Evolutionary conservation across 2,888 invertebrate species (phyloP).

Genomic region (Thymelicus acteon): DNA sequence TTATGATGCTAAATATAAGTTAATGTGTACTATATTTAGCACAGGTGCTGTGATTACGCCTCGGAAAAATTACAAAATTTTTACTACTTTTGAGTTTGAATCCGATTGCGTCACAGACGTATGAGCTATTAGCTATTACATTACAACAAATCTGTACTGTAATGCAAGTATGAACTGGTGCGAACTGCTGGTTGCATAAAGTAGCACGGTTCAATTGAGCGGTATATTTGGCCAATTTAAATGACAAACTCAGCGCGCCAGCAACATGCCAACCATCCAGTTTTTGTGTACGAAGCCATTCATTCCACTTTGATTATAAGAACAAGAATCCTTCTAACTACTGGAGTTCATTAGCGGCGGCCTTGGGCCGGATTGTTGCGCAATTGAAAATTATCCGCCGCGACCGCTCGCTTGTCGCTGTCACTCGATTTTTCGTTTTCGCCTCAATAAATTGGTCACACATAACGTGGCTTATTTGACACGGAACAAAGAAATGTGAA

Average conservation of each 20-base stretch:
- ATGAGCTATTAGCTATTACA: no score
- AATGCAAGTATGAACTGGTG: no score
- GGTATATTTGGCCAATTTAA: neutral
- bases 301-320: neutral
- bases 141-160: no score
- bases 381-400: slow-evolving; percentile 14
- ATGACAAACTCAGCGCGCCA: neutral
- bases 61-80: no score
- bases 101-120: no score
- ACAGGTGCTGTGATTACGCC: no score
- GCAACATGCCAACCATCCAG: neutral
- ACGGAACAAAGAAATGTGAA: neutral
- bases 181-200: no score
- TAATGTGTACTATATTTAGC: no score
- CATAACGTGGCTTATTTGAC: neutral
- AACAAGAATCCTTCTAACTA: slow-evolving; percentile 27
- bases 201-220: no score
- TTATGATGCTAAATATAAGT: no score
- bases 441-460: neutral
- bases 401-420: neutral
- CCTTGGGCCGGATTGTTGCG: slow-evolving; percentile 24
- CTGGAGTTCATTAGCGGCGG: slow-evolving; percentile 22
- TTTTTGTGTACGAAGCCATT: neutral
- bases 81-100: no score
- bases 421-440: neutral